Evolutionary conservation across 2,113 vertebrate genomes (phyloP).

Genomic region (Urocitellus parryii): DNA sequence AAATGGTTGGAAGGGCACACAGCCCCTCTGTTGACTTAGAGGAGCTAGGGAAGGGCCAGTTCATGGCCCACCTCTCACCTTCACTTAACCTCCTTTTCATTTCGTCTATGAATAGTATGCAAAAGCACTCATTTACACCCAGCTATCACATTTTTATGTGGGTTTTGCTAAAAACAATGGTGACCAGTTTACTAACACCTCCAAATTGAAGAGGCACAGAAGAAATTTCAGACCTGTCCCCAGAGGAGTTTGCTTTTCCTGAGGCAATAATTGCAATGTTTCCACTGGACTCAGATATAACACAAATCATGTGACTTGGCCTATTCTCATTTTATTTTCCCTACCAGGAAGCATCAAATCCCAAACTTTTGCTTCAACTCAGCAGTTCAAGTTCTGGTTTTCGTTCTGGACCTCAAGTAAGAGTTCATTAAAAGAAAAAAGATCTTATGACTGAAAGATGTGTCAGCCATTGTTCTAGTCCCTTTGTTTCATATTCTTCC

Average conservation of each 20-base stretch:
- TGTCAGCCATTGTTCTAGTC: neutral
- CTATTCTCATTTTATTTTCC: constrained; percentile 32
- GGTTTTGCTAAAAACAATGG: neutral
- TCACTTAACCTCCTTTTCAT: neutral
- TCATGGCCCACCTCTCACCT: neutral
- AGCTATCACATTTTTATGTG: neutral
- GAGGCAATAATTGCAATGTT: neutral
- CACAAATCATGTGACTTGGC: neutral
- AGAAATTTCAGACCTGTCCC: neutral
- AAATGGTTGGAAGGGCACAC: neutral
- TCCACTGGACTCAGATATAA: neutral
- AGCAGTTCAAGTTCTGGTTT: neutral
- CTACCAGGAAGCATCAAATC: neutral
- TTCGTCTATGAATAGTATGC: neutral
- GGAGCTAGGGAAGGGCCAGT: neutral
- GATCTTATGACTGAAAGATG: neutral
- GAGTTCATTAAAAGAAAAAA: constrained; percentile 5
- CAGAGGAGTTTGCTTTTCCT: neutral
- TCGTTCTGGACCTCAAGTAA: neutral
- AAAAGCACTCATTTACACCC: neutral
- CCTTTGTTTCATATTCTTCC: neutral
- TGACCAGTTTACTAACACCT: neutral
- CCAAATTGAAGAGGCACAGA: neutral
- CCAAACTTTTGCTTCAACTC: neutral
- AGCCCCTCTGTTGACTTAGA: constrained; percentile 17